Base-by-base conservation (phyloP, 2,797 vertebrate species). In the Apogon talboti region DNA sequence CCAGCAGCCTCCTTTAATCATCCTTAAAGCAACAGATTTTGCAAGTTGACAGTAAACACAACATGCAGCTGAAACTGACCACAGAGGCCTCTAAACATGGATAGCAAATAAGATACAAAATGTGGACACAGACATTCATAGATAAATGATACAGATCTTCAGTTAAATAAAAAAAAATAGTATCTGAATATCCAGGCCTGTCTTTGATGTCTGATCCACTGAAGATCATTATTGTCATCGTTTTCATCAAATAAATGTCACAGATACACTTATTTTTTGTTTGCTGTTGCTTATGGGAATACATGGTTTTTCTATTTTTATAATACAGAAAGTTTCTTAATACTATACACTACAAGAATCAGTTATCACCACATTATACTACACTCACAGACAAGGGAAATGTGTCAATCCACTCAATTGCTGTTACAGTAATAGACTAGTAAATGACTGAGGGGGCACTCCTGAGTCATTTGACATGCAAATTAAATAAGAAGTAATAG, bases 401-500 rank as follows among this genome's bases (percentile, higher is more conserved):
- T 15, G 61, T 81, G 83, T 87, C 78, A 86, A 66, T 85, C 64
- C 53, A 72, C 71, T 85, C 73, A 71, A 86, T 81, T 59, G 55
- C 47, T 51, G 76, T 73, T 78, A 78, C 56, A 73, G 82, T 85
- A 86, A 85, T 85, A 85, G 81, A 82, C 67, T 81, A 55, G 48
- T 52, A 77, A 86, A 81, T 66, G 52, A 52, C 65, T 38, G 37
- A 28, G 61, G 59, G 13, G 51, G 15, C 12, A 63, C 66, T 77
- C 67, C 49, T 71, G 44, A 84, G 74, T 86, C 80, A 90, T 87
- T 86, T 81, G 60, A 87, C 81, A 87, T 87, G 81, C 77, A 90
- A 85, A 92, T 90, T 86, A 81, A 92, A 90, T 91, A 86, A 82
- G 76, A 73, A 82, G 62, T 84, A 87, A 89, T 83, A 78, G 86